A percentile compares a stretch with the other conserved stretches of the same genome.
phyloP scores from a whole-genome alignment of 1,140 invertebrate species.

The Papilio xuthus region DNA sequence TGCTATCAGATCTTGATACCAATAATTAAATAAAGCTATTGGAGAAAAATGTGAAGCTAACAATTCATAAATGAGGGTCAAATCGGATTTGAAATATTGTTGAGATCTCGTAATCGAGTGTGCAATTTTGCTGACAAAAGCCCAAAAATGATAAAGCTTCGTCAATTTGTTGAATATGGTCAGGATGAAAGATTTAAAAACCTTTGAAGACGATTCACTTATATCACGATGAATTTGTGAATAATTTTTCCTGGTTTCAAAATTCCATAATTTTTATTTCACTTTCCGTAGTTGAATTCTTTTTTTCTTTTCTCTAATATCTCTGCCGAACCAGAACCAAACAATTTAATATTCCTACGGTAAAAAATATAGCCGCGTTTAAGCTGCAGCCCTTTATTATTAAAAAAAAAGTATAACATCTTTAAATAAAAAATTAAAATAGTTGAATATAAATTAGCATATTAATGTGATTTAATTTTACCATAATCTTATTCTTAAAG shows the following conservation, averaged over 20 bases:
- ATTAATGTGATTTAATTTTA: no score
- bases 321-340: background rate
- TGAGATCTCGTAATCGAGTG: slow-evolving; percentile 56
- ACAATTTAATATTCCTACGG: no score
- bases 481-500: no score
- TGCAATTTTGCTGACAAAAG: slow-evolving; percentile 64
- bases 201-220: slow-evolving; percentile 58
- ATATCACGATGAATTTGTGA: slow-evolving; percentile 52
- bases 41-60: background rate
- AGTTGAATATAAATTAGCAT: no score
- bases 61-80: slow-evolving; percentile 30
- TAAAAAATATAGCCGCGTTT: no score
- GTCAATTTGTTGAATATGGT: slow-evolving; percentile 61
- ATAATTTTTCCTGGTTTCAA: slow-evolving; percentile 40
- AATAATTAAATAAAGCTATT: slow-evolving; percentile 10
- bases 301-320: background rate
- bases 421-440: no score
- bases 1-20: background rate
- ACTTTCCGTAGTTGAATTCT: background rate
- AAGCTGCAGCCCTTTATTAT: no score
- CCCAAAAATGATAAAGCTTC: slow-evolving; percentile 52
- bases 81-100: slow-evolving; percentile 48
- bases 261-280: slow-evolving; percentile 43
- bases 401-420: no score
- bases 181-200: slow-evolving; percentile 61